Evolutionary conservation across 2,888 invertebrate species (phyloP), one percentile per base, ranked within the genome.

Genomic region (Malthinus flaveolus): DNA sequence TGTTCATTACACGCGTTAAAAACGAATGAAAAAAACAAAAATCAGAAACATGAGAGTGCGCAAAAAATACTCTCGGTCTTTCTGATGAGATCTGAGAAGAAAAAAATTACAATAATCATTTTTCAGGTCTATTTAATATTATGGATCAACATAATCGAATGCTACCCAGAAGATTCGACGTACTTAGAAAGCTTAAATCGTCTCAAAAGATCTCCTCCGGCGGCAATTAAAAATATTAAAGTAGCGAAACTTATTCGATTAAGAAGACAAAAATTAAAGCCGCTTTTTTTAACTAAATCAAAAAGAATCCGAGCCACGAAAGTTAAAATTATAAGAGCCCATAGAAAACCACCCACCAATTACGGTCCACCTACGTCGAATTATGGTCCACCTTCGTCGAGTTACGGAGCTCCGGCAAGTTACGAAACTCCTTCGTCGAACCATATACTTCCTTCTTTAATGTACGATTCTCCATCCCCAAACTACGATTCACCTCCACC

Each of bases 361-460:
- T 23, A 68, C 49, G 68, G 67, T 3, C 64, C 68, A 5, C 68
- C 70, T n/a, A 67, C 61, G 49, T 61, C 66, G n/a, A 63, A 61
- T 23, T 70, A 69, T 50, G 68, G 68, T 1, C 66, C 68, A 10
- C 54, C 23, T 23, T 23, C 23, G 5, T 23, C 49, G 39, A 36
- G 8, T 15, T 49, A 42, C 7, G 35, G 39, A 33, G 12, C 42
- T 13, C 11, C 42, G 2, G n/a, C n/a, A 23, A 12, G 32, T 33
- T 49, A 59, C 23, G 48, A 56, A 39, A 50, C 56, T 8, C 33
- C 56, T 32, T 53, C 55, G 10, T 45, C 47, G 1, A 56, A 52
- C 5, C 59, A 23, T 23, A 23, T 23, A 23, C 23, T 23, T 23
- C 23, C 2, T 3, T 3, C 23, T 23, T 23, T 23, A 2, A 23